Conservation (phyloP, 2,797 vertebrate species). For the Anguilla megastoma region DNA sequence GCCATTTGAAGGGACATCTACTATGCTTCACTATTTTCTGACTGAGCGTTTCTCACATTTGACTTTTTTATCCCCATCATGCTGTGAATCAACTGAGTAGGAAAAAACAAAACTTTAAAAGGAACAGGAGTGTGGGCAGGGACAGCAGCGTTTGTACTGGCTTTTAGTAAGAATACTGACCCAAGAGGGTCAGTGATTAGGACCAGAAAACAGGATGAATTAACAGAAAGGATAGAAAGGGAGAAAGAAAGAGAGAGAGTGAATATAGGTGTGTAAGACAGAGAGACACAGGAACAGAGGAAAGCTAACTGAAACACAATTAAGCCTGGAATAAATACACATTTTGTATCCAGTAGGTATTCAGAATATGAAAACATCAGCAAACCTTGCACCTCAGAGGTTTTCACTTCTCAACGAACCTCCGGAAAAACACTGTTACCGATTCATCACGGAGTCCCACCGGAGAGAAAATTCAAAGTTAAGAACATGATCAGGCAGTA, state of each 20-base stretch:
- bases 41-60: neutral
- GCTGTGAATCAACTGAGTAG: neutral
- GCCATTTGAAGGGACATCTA: neutral
- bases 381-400: neutral
- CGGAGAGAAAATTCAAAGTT: too few species aligned
- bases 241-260: neutral
- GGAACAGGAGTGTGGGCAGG: neutral
- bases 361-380: neutral
- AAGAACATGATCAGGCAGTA: neutral
- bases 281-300: neutral
- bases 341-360: neutral
- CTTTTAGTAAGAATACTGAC: conserved; percentile 34
- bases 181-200: conserved; percentile 33
- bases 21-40: neutral
- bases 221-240: conserved; percentile 30
- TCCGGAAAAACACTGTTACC: neutral
- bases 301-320: neutral
- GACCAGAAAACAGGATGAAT: conserved; percentile 38
- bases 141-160: neutral
- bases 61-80: neutral
- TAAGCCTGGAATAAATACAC: neutral
- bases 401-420: neutral
- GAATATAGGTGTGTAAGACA: neutral
- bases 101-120: neutral
- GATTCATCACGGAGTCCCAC: neutral